phyloP scores from a whole-genome alignment of 2,797 vertebrate species.

The Onychomys arenicola region DNA sequence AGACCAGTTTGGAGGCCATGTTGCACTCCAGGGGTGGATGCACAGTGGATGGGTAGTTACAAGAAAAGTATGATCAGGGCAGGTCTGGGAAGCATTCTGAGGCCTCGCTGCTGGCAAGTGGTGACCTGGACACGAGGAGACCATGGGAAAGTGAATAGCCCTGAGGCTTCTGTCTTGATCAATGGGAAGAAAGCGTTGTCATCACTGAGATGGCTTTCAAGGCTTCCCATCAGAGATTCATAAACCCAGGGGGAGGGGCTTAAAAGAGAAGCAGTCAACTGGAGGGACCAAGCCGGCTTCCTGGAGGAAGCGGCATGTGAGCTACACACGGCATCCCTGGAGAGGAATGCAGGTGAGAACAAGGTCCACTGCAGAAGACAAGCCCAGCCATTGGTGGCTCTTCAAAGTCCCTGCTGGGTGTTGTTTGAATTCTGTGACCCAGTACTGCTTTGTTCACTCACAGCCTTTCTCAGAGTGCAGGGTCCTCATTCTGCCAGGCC shows the following conservation, averaged over 20 bases:
- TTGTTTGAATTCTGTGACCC: not conserved
- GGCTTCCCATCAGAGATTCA: not conserved
- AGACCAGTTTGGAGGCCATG: too few relatives aligned
- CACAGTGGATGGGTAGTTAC: fast-evolving
- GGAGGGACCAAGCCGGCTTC: not conserved
- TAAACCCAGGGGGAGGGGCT: not conserved
- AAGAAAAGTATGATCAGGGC: fast-evolving
- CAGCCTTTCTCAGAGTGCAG: not conserved
- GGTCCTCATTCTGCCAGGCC: not conserved
- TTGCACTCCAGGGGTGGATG: fast-evolving
- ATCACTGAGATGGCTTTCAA: not conserved
- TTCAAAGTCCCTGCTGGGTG: not conserved
- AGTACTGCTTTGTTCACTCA: not conserved
- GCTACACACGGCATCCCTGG: too few relatives aligned
- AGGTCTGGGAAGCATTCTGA: fast-evolving
- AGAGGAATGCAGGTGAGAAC: not conserved
- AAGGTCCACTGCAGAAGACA: not conserved
- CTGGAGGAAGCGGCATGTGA: not conserved
- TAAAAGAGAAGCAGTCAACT: not conserved
- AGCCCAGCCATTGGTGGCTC: fast-evolving
- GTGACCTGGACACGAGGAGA: not conserved
- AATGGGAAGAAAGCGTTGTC: not conserved
- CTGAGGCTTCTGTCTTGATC: not conserved
- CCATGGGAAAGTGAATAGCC: too few relatives aligned
- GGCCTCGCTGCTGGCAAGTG: not conserved